A percentile compares a stretch with the other conserved stretches of the same genome.
phyloP scores from a whole-genome alignment of 2,113 vertebrate genomes.

The Gnathonemus longibarbis region DNA sequence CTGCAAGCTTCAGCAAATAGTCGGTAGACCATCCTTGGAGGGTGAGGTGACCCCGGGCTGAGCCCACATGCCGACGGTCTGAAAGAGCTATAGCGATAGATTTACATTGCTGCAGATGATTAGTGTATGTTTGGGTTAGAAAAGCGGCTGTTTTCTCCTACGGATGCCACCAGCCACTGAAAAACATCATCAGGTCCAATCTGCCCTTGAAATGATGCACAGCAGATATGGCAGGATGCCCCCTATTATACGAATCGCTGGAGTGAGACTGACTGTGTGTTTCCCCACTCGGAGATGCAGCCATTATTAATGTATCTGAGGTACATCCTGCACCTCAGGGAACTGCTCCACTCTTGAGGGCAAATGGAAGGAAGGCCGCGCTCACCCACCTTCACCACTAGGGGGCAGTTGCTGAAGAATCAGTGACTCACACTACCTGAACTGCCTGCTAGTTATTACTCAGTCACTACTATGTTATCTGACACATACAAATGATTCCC shows the following conservation, averaged over 20 bases:
- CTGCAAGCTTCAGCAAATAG: neutral
- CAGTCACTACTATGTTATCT: neutral
- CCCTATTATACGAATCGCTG: constrained; percentile 66
- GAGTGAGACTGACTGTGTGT: constrained; percentile 60
- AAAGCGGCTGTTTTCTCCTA: neutral
- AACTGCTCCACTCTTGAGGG: constrained; percentile 35
- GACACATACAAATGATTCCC: neutral
- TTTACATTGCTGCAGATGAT: neutral
- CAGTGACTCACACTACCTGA: neutral
- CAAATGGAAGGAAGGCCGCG: neutral
- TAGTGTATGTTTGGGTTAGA: neutral
- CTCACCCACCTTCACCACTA: neutral
- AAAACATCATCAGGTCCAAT: constrained; percentile 48
- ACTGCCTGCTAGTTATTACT: neutral
- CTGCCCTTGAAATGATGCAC: constrained; percentile 58
- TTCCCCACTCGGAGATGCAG: constrained; percentile 29
- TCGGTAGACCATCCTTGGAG: neutral
- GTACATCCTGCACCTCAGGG: constrained; percentile 22
- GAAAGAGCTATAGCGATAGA: neutral
- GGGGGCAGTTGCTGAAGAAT: neutral
- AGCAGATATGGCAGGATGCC: constrained; percentile 62
- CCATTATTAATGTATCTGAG: constrained; percentile 30
- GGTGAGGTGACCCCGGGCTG: neutral
- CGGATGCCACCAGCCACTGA: constrained; percentile 26
- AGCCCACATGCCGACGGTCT: neutral